A percentile compares a stretch with the other conserved stretches of the same genome.
phyloP scores from a whole-genome alignment of 64 coral and sea anemone species.

The Montipora cactus region DNA sequence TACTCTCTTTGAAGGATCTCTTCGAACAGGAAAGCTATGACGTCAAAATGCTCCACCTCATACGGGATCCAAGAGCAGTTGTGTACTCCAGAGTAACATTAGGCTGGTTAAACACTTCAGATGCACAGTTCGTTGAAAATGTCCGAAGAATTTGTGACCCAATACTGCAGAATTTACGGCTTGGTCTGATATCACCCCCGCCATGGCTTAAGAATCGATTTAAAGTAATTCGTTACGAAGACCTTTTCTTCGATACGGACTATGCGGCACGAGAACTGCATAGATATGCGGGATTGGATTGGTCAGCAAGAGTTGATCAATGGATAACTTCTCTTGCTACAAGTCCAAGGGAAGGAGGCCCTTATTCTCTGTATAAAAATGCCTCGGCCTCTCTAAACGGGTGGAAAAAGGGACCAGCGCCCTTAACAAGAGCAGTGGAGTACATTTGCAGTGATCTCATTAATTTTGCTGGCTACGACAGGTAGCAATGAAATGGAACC shows the following conservation, averaged over 20 bases:
- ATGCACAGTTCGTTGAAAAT: neutral
- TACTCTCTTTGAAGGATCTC: neutral
- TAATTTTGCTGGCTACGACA: slow-evolving; percentile 14
- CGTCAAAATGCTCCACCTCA: neutral
- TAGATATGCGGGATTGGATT: neutral
- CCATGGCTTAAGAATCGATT: slow-evolving; percentile 22
- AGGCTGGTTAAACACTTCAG: neutral
- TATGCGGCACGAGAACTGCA: slow-evolving; percentile 5
- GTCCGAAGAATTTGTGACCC: slow-evolving; percentile 16
- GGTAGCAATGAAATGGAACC: neutral
- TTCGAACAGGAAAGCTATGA: slow-evolving; percentile 3
- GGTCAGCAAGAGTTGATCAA: slow-evolving; percentile 1
- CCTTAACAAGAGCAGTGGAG: neutral
- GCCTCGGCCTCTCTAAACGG: neutral
- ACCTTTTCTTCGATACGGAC: neutral
- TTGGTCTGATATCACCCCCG: slow-evolving; percentile 5
- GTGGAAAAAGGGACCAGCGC: slow-evolving; percentile 16
- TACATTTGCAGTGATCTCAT: slow-evolving; percentile 7
- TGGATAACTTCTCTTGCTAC: slow-evolving; percentile 3
- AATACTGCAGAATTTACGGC: neutral
- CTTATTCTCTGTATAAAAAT: slow-evolving; percentile 9
- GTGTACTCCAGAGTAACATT: neutral
- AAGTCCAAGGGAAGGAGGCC: neutral
- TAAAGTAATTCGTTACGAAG: slow-evolving; percentile 16
- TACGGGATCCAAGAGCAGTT: slow-evolving; percentile 23